Conservation (phyloP, 2,888 invertebrate genomes). For the Agriopis marginaria region DNA sequence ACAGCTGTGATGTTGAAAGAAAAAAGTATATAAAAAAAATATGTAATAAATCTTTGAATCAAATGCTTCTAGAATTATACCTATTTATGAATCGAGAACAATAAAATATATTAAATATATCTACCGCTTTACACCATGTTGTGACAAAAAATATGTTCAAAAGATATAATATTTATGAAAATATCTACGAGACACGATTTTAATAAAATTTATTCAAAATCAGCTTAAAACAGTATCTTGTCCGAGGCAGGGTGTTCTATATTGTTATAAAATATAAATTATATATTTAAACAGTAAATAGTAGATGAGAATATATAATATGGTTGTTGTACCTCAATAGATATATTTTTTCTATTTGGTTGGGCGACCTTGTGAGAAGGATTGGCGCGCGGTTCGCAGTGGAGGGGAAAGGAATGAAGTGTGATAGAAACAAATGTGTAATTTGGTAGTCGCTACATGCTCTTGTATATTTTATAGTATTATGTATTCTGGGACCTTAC, state of each 20-base stretch:
- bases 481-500: background rate
- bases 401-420: slow-evolving; percentile 32
- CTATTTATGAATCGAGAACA: slow-evolving; percentile 19
- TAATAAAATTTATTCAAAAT: slow-evolving; percentile 8
- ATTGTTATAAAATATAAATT: slow-evolving; percentile 37
- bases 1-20: slow-evolving; percentile 2
- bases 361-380: slow-evolving; percentile 49
- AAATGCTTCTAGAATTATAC: slow-evolving; percentile 23
- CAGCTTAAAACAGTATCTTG: slow-evolving; percentile 23
- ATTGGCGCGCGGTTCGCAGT: background rate
- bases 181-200: slow-evolving; percentile 11
- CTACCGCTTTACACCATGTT: slow-evolving; percentile 59
- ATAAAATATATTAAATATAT: slow-evolving; percentile 37
- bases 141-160: slow-evolving; percentile 49
- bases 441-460: slow-evolving; percentile 22
- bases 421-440: slow-evolving; percentile 39
- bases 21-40: background rate
- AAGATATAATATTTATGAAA: slow-evolving; percentile 30
- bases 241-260: slow-evolving; percentile 32
- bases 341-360: slow-evolving; percentile 74
- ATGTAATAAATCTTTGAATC: slow-evolving; percentile 20
- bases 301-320: slow-evolving; percentile 47
- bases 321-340: slow-evolving; percentile 69
- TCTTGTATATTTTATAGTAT: slow-evolving; percentile 13
- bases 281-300: slow-evolving; percentile 40